Base-by-base conservation (phyloP, 1,140 invertebrate species). In the Drosophila pallidifrons region DNA sequence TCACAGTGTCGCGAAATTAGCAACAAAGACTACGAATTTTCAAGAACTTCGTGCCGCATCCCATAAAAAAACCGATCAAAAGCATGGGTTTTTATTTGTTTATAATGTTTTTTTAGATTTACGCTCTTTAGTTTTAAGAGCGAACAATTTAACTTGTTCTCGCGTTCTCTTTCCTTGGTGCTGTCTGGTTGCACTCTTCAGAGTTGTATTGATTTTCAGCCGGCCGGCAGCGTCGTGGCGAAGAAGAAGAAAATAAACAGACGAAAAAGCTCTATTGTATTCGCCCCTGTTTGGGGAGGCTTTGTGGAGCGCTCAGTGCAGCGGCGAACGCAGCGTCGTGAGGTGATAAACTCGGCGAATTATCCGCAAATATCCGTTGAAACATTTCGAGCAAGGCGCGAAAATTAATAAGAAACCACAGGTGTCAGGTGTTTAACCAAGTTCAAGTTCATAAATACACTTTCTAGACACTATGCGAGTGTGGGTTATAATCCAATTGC, bases 281-380 rank as follows among this genome's bases (percentile, higher is more conserved):
- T 81, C 60, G 71, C 54, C 49, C 25, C 60, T 64, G 64, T 73
- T 76, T 65, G 54, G 28, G 7, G 38, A 59, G 47, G 59, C 43
- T 54, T 72, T 82, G 3, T 73, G 52, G 15, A 69, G 46, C 70
- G 58, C 68, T 88, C 52, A 87, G 83, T 87, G 59, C 72, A 61
- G 60, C 73, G 76, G 28, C 77, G 74, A 64, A 65, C 80, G 51
- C 74, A 65, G 74, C 38, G 45, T 20, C 55, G 81, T 58, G 52
- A 59, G 77, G 83, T 80, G 35, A 63, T 66, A 66, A 65, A 41
- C 8, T 28, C 25, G 15, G 5, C 65, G 52, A 15, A 46, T 52
- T 15, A 5, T 7, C 10, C 25, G 16, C 15, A 45, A 13, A 35
- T 58, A 8, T 45, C 20, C 51, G 16, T 46, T 55, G 15, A 16